Evolutionary conservation across 2,888 invertebrate genomes (phyloP), one percentile per base, ranked within the genome.

Genomic region (Zygaena filipendulae): DNA sequence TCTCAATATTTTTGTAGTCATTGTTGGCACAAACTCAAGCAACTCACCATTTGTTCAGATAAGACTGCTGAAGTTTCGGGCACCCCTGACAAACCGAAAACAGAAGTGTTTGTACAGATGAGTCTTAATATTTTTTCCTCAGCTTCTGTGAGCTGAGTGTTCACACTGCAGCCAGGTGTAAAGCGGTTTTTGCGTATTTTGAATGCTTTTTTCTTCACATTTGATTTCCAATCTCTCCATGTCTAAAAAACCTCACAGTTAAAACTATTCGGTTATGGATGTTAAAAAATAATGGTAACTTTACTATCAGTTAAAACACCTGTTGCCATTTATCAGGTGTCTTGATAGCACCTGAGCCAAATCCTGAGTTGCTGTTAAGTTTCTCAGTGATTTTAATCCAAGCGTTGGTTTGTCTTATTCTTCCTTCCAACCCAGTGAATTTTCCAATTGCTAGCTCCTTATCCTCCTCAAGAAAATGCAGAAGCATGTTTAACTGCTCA

Each of bases 251-350:
- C n/a, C n/a, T n/a, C n/a, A n/a, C n/a, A n/a, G n/a, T n/a, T n/a
- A n/a, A 25, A 9, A 13, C 23, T 11, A 29, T 19, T 22, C 21
- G n/a, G 11, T 18, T 22, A 5, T 14, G 21, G 4, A 7, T 21
- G 14, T 16, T 11, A 5, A 29, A 22, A 3, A 13, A n/a, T n/a
- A n/a, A n/a, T n/a, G n/a, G n/a, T n/a, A n/a, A n/a, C n/a, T n/a
- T n/a, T n/a, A n/a, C n/a, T n/a, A n/a, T n/a, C n/a, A n/a, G n/a
- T n/a, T n/a, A n/a, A n/a, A n/a, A 6, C 7, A 59, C 66, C 58
- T 66, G 66, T 42, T 66, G 66, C 66, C 66, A 66, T 42, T 66
- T 66, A 44, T 61, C 60, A n/a, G 66, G 66, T 14, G 66, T 66
- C 39, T 66, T 66, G 11, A 66, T 61, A 27, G 66, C 64, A 27